Evolutionary conservation across 23 tunicate species (phyloP), one percentile per base, ranked within the genome.

Genomic region (Clavelina lepadiformis): DNA sequence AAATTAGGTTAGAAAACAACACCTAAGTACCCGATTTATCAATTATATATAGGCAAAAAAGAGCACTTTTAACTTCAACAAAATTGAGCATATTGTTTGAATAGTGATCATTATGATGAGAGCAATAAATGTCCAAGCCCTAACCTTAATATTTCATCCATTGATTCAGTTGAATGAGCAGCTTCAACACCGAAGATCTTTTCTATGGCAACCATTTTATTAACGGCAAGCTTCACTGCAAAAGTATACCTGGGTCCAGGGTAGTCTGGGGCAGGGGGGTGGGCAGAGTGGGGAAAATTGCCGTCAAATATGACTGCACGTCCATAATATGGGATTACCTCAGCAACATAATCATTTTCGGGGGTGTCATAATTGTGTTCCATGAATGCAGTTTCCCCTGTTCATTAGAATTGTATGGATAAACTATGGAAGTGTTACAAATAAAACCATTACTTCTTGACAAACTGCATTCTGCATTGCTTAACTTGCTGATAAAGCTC

Each of bases 371-470:
- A 58, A 54, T 89, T 78, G 21, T 64, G 50, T 57, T 89, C 89
- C 89, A 81, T 75, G 61, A 89, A 89, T 2, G 85, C 97, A 23
- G 97, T 89, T 51, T 89, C 97, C 25, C 97, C 89, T 82, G 49
- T 33, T 38, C 21, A 53, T 13, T 13, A 25, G 21, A 11, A 15
- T 11, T 11, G 49, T 15, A 41, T 11, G 15, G 15, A 11, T 11
- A 41, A 11, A 15, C 49, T 11, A 15, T 11, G 15, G 49, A 11
- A 41, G 11, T 41, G 15, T 41, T 41, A 11, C 49, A 41, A 15
- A 41, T 11, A 11, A 11, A 41, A 41, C 11, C 15, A 11, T 41
- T 41, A 15, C 49, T 41, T 41, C 49, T 11, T 41, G 49, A 11
- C 49, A 11, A 41, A 41, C 11, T 41, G 15, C 15, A 11, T 41